Base-by-base conservation (phyloP, 2,797 vertebrate genomes). In the Muraenolepis orangiensis region DNA sequence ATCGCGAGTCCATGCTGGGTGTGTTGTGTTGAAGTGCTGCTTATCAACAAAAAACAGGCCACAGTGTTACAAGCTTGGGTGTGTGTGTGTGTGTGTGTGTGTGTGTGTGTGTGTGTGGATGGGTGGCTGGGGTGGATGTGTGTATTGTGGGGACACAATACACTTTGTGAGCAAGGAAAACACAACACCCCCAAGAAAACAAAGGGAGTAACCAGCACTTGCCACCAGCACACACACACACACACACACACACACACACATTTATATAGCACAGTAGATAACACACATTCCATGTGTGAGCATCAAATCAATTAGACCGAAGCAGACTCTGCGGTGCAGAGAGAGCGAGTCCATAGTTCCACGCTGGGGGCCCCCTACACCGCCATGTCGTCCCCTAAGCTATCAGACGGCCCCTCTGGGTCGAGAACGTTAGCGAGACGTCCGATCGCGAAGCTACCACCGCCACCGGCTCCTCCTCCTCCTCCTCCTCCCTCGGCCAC, bases 301-400 rank as follows among this genome's bases (percentile, higher is more conserved):
- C 46, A 46, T 46, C 70, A 42, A 40, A 30, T 29, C 42, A 26
- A 40, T 40, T 42, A 0, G 57, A 32, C 18, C 1, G 29, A 57
- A 51, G 57, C n/a, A 74, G 68, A 72, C 69, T 1, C 6, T n/a
- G n/a, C n/a, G n/a, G n/a, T n/a, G n/a, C n/a, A n/a, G n/a, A n/a
- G n/a, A 13, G 38, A 11, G 42, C 18, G 42, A 20, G 42, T 34
- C 32, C 32, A 34, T 8, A 42, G 40, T 12, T 12, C 8, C 2
- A 13, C 8, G 32, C 6, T 4, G 5, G 32, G 32, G 16, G 18
- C 8, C 29, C 72, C 28, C 85, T 93, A 98, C 86, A 98, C 94
- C 0, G 96, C 96, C 26, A 96, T 92, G 89, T 96, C 96, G 0
- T 98, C 95, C 0, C 95, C 95, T 84, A 98, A 90, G 81, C 93